Evolutionary conservation across 1,140 invertebrate genomes (phyloP), one percentile per base, ranked within the genome.

Genomic region (Psix sp.): DNA sequence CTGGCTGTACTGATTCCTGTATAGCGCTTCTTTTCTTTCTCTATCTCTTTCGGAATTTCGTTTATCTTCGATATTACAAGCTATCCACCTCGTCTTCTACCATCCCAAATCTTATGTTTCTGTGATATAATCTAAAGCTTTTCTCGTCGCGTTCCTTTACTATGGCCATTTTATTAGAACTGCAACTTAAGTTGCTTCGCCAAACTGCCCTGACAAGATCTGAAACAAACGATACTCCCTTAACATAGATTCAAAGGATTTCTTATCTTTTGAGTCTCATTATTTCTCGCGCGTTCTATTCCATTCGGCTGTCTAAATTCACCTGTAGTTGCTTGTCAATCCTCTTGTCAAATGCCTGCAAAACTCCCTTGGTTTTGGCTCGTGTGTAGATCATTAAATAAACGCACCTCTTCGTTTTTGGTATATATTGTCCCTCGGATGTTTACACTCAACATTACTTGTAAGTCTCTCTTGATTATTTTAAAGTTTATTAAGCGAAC

Each of bases 351-450:
- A 18, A 56, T 21, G 3, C 38, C 52, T 52, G 21, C 39, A 60
- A 75, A n/a, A n/a, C 18, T 77, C 49, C 54, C 73, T 80, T 78
- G 60, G 52, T 80, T 80, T 80, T 79, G 67, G 70, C 68, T 78
- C 74, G 72, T 77, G 72, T 80, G 71, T 83, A 76, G 49, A 72
- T 66, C 77, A 38, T n/a, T n/a, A n/a, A n/a, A 70, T 59, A 63
- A 74, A 48, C 70, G 57, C 70, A 81, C 70, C 68, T 79, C 78
- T 81, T 81, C 78, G 77, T 84, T 85, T 83, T 80, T 77, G 74
- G 78, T 77, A 77, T 84, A 79, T 81, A 84, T 86, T 81, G 83
- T 85, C 82, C 63, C 80, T 83, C 72, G 80, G 80, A 80, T 31
- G 43, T 35, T 65, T 65, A 52, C 35, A 62, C 42, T 7, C n/a